Percentiles rank a stretch among this genome's conserved stretches.
These are phyloP conservation scores for Sebastes cheni DNA, from an alignment of 2,797 vertebrate genomes.

Conservation along the genomic window DNA sequence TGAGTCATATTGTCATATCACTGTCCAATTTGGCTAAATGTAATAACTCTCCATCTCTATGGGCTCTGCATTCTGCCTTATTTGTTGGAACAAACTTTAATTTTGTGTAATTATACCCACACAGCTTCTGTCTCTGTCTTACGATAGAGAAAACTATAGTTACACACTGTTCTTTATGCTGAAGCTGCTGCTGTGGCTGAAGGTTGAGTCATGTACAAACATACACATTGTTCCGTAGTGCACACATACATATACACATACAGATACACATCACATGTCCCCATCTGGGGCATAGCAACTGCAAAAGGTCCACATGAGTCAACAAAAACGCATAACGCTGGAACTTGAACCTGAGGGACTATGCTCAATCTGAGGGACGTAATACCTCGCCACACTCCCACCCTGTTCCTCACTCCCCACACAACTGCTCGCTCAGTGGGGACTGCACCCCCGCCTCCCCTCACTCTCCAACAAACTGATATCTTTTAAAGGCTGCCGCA, in stretches of 20 bases:
- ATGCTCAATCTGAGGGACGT: slow-evolving; percentile 70
- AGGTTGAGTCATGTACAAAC: background rate
- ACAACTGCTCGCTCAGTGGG: slow-evolving; percentile 56
- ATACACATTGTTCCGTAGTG: background rate
- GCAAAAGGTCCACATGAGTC: slow-evolving; percentile 75
- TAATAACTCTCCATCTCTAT: slow-evolving; percentile 85
- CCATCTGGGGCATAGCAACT: slow-evolving; percentile 42
- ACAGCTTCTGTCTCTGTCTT: background rate
- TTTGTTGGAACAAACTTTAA: slow-evolving; percentile 81
- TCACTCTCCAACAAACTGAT: slow-evolving; percentile 73
- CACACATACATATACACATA: background rate
- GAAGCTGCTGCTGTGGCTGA: background rate
- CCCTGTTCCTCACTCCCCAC: background rate
- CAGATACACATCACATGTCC: slow-evolving; percentile 19
- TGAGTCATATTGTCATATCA: slow-evolving; percentile 62
- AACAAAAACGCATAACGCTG: slow-evolving; percentile 43
- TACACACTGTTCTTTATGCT: background rate
- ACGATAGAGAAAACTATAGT: background rate
- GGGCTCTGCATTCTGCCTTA: slow-evolving; percentile 87
- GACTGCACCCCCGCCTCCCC: slow-evolving; percentile 40
- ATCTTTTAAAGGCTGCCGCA: slow-evolving; percentile 75
- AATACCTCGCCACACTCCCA: slow-evolving; percentile 34
- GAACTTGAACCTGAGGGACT: slow-evolving; percentile 65
- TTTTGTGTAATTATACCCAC: background rate
- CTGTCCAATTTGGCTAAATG: slow-evolving; percentile 85